A percentile compares a stretch with the other conserved stretches of the same genome.
phyloP scores from a whole-genome alignment of 2,888 invertebrate genomes.

The Andrena bucephala region DNA sequence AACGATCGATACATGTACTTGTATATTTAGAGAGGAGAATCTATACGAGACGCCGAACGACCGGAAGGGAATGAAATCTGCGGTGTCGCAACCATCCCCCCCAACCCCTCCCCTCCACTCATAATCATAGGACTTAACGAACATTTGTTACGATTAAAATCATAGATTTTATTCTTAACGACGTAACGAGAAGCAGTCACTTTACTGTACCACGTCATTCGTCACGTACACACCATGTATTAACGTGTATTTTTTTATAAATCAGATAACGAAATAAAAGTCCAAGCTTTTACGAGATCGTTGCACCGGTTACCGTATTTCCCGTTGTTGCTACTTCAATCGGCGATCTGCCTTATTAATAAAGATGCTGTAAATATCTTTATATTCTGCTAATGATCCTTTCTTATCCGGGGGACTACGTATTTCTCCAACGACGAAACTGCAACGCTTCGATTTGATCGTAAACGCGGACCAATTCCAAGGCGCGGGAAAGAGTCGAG shows the following conservation, averaged over 20 bases:
- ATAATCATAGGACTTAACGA: constrained; percentile 54
- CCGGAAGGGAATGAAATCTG: constrained; percentile 36
- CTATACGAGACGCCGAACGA: constrained; percentile 42
- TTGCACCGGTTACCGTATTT: constrained; percentile 38
- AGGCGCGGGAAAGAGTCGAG: constrained; percentile 45
- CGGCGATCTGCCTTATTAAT: constrained; percentile 33
- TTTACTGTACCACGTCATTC: constrained; percentile 70
- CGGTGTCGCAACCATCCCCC: constrained; percentile 53
- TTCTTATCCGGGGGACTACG: background rate
- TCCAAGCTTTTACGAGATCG: constrained; percentile 77
- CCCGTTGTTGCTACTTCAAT: constrained; percentile 33
- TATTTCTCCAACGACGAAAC: background rate
- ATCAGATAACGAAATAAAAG: constrained; percentile 79
- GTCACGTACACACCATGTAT: constrained; percentile 77
- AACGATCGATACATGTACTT: constrained; percentile 29
- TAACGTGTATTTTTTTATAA: constrained; percentile 84
- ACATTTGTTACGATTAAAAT: constrained; percentile 60
- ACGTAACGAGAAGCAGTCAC: constrained; percentile 55
- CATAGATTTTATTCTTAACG: constrained; percentile 58
- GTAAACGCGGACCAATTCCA: background rate
- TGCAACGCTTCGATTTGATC: background rate
- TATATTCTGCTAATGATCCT: constrained; percentile 9
- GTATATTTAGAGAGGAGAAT: constrained; percentile 20
- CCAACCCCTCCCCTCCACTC: constrained; percentile 26
- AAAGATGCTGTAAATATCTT: constrained; percentile 50